These are phyloP conservation scores for Pseudochirops corinnae DNA, from an alignment of 2,797 vertebrate genomes.

Conservation along the genomic window DNA sequence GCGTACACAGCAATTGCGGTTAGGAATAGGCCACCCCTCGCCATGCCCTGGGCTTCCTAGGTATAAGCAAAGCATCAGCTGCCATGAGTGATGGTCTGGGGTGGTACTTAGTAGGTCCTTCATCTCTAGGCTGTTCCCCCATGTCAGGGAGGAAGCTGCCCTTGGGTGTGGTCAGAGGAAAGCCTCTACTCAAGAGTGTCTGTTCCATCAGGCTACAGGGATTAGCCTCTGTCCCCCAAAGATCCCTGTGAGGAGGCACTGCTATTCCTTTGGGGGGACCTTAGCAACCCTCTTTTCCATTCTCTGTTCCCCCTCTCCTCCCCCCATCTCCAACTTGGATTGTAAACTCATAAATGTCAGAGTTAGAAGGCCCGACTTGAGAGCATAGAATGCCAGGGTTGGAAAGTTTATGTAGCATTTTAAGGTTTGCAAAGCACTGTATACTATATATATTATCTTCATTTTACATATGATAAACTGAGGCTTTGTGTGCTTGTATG, in stretches of 20 bases:
- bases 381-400: not conserved
- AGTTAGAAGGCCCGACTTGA: not conserved
- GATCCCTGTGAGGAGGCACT: not conserved
- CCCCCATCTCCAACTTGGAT: not conserved
- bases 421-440: not conserved
- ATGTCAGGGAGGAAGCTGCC: not conserved
- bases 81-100: not conserved
- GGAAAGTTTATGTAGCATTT: not conserved
- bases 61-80: not conserved
- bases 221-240: not conserved
- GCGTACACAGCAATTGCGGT: not conserved
- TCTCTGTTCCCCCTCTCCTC: not conserved
- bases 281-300: not conserved
- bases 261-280: not conserved
- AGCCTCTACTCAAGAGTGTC: not conserved
- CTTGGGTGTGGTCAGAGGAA: not conserved
- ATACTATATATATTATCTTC: not conserved
- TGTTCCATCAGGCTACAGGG: not conserved
- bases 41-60: not conserved
- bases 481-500: not conserved
- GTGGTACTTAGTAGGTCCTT: not conserved
- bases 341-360: not conserved
- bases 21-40: not conserved
- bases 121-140: not conserved
- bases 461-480: not conserved